Conservation (phyloP, 1,140 invertebrate species). For the Ceratina calcarata region DNA sequence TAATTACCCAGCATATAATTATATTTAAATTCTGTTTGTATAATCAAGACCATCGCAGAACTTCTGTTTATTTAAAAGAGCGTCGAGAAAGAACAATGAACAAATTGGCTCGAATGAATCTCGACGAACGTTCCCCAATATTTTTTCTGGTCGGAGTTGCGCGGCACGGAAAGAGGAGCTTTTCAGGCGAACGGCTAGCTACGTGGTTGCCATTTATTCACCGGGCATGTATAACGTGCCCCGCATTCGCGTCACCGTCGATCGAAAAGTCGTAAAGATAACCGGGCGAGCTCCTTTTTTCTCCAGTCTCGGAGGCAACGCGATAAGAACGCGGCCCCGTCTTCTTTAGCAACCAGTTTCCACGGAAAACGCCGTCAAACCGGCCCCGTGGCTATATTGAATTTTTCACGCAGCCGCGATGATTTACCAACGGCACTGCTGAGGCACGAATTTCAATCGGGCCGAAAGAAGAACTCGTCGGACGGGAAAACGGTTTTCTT, state of each 20-base stretch:
- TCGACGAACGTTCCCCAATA: background rate
- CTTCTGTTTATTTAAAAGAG: too few species aligned
- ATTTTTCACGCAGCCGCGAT: conserved; percentile 31
- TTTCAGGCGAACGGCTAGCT: conserved; percentile 1
- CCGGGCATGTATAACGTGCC: conserved; percentile 43
- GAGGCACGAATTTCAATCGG: conserved; percentile 2
- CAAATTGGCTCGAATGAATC: background rate
- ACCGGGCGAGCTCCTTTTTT: conserved; percentile 38
- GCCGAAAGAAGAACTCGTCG: background rate
- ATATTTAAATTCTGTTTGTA: too few species aligned
- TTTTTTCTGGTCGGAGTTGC: background rate
- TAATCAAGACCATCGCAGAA: too few species aligned
- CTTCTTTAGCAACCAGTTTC: conserved; percentile 1
- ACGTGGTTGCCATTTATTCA: conserved; percentile 44
- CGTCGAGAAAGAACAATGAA: background rate
- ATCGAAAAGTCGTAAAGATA: conserved; percentile 68
- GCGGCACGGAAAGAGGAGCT: background rate
- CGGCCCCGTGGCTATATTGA: conserved; percentile 26
- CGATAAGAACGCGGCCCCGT: conserved; percentile 42
- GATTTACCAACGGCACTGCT: conserved; percentile 9
- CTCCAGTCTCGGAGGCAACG: conserved; percentile 25
- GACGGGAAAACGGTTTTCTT: background rate
- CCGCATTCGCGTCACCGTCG: conserved; percentile 54
- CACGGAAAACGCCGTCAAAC: conserved; percentile 14
- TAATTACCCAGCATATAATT: background rate